Base-by-base conservation (phyloP, 2,113 vertebrate genomes). In the Mastomys coucha region DNA sequence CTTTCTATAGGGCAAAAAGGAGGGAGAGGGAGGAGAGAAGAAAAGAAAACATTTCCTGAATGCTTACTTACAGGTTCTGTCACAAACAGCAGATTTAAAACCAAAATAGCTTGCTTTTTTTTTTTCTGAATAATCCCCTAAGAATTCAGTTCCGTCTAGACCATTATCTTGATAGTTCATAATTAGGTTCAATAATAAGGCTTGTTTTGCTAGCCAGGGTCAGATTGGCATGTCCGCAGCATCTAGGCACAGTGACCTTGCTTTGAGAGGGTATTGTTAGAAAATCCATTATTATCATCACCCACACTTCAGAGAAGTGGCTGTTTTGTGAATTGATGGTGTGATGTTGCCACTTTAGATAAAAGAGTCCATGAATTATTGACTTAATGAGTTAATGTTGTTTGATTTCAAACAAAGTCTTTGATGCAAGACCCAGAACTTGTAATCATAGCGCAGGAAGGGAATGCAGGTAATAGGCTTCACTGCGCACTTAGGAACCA, bases 311-410 rank as follows among this genome's bases (percentile, higher is more conserved):
- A 97, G 97, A 99, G 98, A 99, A 99, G 99, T 99, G 99, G 98
- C 98, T 98, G 98, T 98, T 99, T 98, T 99, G 98, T 98, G 98
- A 98, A 99, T 99, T 99, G 98, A 99, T 99, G 98, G 99, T 99
- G 99, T 98, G 98, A 99, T 99, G 99, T 99, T 99, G 98, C 99
- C 99, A 99, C 99, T 99, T 99, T 98, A 99, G 99, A 99, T 99
- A 99, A 99, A 99, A 99, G 99, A 99, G 98, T 98, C 98, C 99
- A 99, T 99, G 99, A 99, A 99, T 99, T 99, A 99, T 99, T 99
- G 99, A 99, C 99, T 99, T 99, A 99, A 99, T 99, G 99, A 99
- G 98, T 99, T 99, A 99, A 99, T 99, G 98, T 98, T 99, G 98
- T 98, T 99, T 98, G 98, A 99, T 99, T 99, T 98, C 98, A 98